Evolutionary conservation across 2,113 vertebrate species (phyloP).

Genomic region (Neomonachus schauinslandi): DNA sequence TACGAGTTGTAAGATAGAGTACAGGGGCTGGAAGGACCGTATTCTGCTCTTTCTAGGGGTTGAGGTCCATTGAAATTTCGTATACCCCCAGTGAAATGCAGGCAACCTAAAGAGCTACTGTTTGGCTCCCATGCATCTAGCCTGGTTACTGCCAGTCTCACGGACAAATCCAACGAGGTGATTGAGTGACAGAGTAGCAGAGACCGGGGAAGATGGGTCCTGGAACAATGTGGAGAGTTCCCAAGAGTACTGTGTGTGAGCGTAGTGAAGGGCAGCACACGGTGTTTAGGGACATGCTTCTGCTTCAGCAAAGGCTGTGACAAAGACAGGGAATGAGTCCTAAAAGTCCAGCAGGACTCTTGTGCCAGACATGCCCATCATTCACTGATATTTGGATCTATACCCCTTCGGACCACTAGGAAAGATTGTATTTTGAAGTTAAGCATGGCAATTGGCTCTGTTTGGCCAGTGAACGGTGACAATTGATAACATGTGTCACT

Average conservation of each 20-base stretch:
- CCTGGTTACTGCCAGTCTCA: neutral
- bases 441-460: neutral
- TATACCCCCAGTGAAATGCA: neutral
- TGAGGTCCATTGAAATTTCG: neutral
- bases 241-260: neutral
- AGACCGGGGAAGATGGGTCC: neutral
- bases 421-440: neutral
- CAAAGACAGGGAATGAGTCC: neutral
- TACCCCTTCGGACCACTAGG: neutral
- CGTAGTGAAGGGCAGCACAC: accelerated
- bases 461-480: neutral
- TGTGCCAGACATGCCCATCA: neutral
- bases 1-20: neutral
- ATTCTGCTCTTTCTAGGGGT: no score
- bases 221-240: neutral
- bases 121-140: neutral
- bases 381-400: neutral
- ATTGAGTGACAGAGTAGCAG: neutral
- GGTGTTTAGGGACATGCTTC: accelerated
- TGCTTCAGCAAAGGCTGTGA: neutral
- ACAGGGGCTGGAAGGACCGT: neutral
- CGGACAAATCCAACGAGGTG: neutral
- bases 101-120: neutral
- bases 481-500: neutral
- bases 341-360: neutral